Evolutionary conservation across 92 coral and sea anemone genomes (phyloP).

Genomic region (Parazoanthus darwini): DNA sequence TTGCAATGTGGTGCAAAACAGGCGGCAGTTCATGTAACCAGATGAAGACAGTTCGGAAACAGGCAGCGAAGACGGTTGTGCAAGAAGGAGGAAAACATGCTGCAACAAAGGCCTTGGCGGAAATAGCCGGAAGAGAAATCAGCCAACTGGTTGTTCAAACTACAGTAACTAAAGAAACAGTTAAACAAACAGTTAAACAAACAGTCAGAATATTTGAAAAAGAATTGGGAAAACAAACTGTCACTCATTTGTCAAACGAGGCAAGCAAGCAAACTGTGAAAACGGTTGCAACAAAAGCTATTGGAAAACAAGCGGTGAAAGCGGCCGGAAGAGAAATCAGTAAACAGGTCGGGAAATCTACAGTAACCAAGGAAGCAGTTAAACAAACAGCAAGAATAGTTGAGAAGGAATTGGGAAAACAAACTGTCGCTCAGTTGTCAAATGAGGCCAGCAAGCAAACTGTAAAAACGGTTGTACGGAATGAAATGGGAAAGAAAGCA

Average conservation of each 20-base stretch:
- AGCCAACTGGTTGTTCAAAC: neutral
- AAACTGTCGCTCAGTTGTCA: neutral
- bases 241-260: neutral
- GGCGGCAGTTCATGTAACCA: conserved; percentile 2
- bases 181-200: neutral
- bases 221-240: conserved; percentile 5
- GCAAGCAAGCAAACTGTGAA: neutral
- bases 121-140: neutral
- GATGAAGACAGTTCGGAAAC: neutral
- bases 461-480: neutral
- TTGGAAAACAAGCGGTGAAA: neutral
- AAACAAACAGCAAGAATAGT: neutral
- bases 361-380: neutral
- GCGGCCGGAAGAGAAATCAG: neutral
- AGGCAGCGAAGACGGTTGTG: neutral
- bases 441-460: neutral
- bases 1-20: conserved; percentile 50
- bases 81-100: neutral
- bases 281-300: neutral
- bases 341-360: neutral
- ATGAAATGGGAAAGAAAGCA: conserved; percentile 1
- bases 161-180: neutral
- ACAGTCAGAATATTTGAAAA: neutral
- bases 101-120: neutral
- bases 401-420: neutral